These are phyloP conservation scores for Recurvirostra avosetta DNA, from an alignment of 2,113 vertebrate genomes.

Conservation along the genomic window DNA sequence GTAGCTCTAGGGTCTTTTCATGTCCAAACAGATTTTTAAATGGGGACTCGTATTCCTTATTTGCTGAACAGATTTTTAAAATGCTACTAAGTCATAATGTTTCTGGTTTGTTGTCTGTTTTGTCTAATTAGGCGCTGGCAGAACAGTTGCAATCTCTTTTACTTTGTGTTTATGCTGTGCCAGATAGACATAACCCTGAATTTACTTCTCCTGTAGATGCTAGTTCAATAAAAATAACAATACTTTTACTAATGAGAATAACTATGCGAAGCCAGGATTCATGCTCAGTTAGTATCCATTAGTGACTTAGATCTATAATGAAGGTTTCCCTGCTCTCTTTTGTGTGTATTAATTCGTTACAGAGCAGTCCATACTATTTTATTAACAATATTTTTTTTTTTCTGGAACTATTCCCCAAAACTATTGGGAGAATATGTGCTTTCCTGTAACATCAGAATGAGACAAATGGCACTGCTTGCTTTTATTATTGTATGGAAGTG, in stretches of 20 bases:
- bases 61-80: neutral
- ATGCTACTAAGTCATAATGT: neutral
- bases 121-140: neutral
- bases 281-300: slow-evolving; percentile 19
- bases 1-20: neutral
- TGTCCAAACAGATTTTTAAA: neutral
- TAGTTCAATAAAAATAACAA: neutral
- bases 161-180: neutral
- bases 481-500: neutral
- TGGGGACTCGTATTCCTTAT: neutral
- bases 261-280: neutral
- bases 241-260: neutral
- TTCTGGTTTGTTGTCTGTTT: neutral
- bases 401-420: neutral
- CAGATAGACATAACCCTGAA: neutral
- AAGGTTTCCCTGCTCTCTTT: neutral
- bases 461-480: slow-evolving; percentile 19
- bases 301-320: neutral
- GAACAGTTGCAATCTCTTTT: neutral
- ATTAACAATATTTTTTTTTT: neutral
- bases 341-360: neutral
- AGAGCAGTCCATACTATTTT: neutral
- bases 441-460: neutral
- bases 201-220: neutral
- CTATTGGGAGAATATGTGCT: neutral